Base-by-base conservation (phyloP, 1,140 invertebrate genomes). In the Mylabris phalerata region DNA sequence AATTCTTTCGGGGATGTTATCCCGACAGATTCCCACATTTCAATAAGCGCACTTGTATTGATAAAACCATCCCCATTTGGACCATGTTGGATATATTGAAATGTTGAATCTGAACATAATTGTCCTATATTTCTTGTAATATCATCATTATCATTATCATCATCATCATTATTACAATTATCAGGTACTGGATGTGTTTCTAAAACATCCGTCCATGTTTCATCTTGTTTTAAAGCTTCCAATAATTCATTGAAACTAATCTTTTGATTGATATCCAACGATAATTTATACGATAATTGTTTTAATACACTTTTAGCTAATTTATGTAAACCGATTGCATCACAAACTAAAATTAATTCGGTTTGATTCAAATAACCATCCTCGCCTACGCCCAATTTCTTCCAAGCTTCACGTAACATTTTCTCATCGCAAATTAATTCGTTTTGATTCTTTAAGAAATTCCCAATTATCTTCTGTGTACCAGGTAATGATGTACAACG, bases 1-100 rank as follows among this genome's bases (percentile, higher is more conserved):
- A 92, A 70, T 1, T 75, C 73, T 27, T 78, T 75, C 9, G 84
- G 79, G 39, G 85, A 80, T 11, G 77, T 73, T 46, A 92, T 80
- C 13, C 84, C 84, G 26, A 85, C 80, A 48, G 79, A 73, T 68
- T 89, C 86, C 86, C 88, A 91, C 52, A 86, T 77, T 61, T 90
- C 86, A 13, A 85, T 75, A 27, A 90, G 77, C 24, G 75, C 71
- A 42, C 83, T 79, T 9, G 73, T 60, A 48, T 61, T 69, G 0
- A 75, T 67, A 38, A 68, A 59, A 4, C 73, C 73, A 39, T 72
- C 70, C 3, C 72, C 73, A 50, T 73, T 69, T 10, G 73, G 71
- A 24, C 72, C 72, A 13, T 73, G 57, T 24, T 67, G 71, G 7
- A 73, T 66, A 50, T 67, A 66, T 25, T 70, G 69, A 50, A 73